phyloP scores from a whole-genome alignment of 2,797 vertebrate species.

The Sebastes itinus region DNA sequence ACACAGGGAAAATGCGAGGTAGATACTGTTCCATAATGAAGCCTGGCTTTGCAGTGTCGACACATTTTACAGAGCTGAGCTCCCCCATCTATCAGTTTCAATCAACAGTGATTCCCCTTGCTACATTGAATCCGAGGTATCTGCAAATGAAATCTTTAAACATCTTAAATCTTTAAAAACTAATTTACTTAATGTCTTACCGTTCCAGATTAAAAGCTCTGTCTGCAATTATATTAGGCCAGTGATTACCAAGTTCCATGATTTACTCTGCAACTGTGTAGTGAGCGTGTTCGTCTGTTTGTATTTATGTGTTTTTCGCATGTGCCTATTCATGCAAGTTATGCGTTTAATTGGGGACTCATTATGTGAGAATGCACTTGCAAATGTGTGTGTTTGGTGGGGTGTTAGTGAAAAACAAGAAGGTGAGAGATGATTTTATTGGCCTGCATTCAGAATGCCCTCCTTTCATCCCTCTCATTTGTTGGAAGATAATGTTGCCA shows the following conservation, averaged over 20 bases:
- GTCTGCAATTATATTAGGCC: slow-evolving; percentile 92
- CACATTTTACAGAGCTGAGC: slow-evolving; percentile 62
- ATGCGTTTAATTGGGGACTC: slow-evolving; percentile 56
- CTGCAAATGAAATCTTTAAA: slow-evolving; percentile 84
- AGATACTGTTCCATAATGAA: slow-evolving; percentile 43
- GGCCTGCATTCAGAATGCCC: slow-evolving; percentile 87
- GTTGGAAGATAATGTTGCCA: slow-evolving; percentile 94
- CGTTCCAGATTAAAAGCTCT: slow-evolving; percentile 93
- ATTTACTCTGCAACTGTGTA: slow-evolving; percentile 86
- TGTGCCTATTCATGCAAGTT: slow-evolving; percentile 27
- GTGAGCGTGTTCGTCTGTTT: slow-evolving; percentile 46
- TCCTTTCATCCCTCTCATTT: slow-evolving; percentile 91
- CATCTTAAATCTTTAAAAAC: slow-evolving; percentile 88
- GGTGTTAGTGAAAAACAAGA: slow-evolving; percentile 54
- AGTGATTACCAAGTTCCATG: slow-evolving; percentile 91
- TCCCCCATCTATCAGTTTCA: slow-evolving; percentile 72
- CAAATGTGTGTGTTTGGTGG: neutral
- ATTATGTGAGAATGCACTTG: neutral
- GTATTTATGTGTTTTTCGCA: slow-evolving; percentile 36
- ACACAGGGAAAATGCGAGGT: neutral
- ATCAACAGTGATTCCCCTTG: slow-evolving; percentile 73
- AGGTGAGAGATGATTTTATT: slow-evolving; percentile 84
- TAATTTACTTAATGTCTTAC: slow-evolving; percentile 92
- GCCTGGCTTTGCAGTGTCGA: slow-evolving; percentile 49
- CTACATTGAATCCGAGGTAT: slow-evolving; percentile 76